These are phyloP conservation scores for Styela clava DNA, from an alignment of 23 tunicate genomes.

Conservation along the genomic window DNA sequence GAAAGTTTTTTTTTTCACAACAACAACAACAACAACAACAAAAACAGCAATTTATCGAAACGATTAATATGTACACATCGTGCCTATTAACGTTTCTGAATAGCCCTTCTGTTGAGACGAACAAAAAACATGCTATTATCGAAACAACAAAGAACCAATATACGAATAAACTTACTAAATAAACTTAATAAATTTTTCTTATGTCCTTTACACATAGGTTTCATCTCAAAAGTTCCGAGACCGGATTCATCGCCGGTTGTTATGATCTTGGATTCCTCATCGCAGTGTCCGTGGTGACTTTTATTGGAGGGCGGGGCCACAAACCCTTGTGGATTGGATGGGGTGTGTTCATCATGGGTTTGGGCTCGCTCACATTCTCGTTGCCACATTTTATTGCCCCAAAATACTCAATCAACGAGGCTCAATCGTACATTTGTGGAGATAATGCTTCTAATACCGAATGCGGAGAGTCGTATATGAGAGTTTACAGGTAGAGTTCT, in stretches of 20 bases:
- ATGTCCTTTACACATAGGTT: too few relatives aligned
- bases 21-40: too few relatives aligned
- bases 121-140: too few relatives aligned
- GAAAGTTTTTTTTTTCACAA: too few relatives aligned
- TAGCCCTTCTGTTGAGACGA: too few relatives aligned
- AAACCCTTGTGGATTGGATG: constrained; percentile 87
- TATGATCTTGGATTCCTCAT: constrained; percentile 63
- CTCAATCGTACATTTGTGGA: not conserved
- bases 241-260: constrained; percentile 72
- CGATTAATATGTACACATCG: too few relatives aligned
- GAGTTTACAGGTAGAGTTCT: constrained; percentile 16
- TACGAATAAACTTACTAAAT: too few relatives aligned
- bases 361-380: constrained; percentile 61
- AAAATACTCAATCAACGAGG: constrained; percentile 27
- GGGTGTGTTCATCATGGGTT: constrained; percentile 67
- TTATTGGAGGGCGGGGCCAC: constrained; percentile 67
- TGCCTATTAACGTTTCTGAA: too few relatives aligned
- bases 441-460: not conserved
- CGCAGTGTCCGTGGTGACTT: constrained; percentile 61
- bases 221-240: constrained; percentile 66
- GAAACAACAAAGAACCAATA: too few relatives aligned
- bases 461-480: constrained; percentile 15
- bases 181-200: too few relatives aligned
- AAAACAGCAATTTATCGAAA: too few relatives aligned
- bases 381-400: constrained; percentile 84